phyloP scores from a whole-genome alignment of 2,888 invertebrate species.

The Erebia ligea region DNA sequence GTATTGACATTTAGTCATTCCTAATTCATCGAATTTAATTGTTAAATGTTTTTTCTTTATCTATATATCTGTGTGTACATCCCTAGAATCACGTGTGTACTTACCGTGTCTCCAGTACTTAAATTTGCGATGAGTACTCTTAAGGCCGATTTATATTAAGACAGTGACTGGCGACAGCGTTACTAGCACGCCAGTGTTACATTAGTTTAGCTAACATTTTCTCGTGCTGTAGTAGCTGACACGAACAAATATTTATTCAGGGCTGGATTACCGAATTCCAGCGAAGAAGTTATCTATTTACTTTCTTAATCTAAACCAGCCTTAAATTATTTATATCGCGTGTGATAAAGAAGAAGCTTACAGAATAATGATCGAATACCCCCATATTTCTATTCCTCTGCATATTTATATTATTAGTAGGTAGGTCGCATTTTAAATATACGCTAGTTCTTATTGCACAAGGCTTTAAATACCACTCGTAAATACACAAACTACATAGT shows the following conservation, averaged over 20 bases:
- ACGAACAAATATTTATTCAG: neutral
- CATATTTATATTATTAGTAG: slow-evolving; percentile 29
- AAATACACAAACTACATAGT: slow-evolving; percentile 15
- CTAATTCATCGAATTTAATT: slow-evolving; percentile 75
- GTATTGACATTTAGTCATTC: slow-evolving; percentile 65
- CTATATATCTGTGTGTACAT: slow-evolving; percentile 48
- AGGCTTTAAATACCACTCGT: slow-evolving; percentile 38
- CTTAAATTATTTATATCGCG: neutral
- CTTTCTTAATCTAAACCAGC: neutral
- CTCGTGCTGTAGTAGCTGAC: neutral
- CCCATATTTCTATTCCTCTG: slow-evolving; percentile 21
- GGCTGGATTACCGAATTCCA: neutral
- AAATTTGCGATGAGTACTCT: slow-evolving; percentile 33
- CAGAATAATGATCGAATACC: slow-evolving; percentile 13
- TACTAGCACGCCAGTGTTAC: neutral
- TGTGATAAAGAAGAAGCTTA: neutral
- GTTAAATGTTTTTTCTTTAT: slow-evolving; percentile 47
- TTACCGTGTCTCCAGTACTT: slow-evolving; percentile 45
- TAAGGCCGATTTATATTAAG: neutral
- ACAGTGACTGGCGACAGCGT: neutral
- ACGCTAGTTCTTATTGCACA: slow-evolving; percentile 42
- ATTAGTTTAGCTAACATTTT: neutral
- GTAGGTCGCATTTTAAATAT: slow-evolving; percentile 32
- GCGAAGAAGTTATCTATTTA: neutral
- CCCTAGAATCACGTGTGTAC: slow-evolving; percentile 53